phyloP scores from a whole-genome alignment of 2,113 vertebrate genomes.

The Hippocampus guttulatus region DNA sequence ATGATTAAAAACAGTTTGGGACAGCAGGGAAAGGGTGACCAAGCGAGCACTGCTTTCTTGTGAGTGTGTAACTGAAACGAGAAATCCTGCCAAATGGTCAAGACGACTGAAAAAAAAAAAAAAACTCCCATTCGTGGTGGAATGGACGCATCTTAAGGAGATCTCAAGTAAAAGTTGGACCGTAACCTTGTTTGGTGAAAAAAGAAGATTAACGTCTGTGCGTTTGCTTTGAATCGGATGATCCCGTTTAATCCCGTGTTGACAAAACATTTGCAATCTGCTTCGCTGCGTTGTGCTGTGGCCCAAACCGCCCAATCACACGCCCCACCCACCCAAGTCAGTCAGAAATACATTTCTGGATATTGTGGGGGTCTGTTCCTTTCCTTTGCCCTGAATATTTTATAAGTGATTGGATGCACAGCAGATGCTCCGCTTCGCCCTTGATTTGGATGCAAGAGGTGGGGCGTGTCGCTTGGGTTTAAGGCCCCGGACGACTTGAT shows the following conservation, averaged over 20 bases:
- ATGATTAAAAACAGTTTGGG: slow-evolving; percentile 33
- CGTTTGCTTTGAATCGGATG: slow-evolving; percentile 1
- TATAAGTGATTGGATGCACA: slow-evolving; percentile 8
- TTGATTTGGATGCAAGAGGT: slow-evolving; percentile 16
- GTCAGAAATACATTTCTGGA: neutral
- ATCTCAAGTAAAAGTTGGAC: neutral
- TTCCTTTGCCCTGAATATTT: slow-evolving; percentile 22
- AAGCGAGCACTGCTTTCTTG: neutral
- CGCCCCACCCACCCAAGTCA: neutral
- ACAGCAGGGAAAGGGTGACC: neutral
- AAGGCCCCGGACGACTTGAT: slow-evolving; percentile 26
- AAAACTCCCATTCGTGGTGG: too few species aligned
- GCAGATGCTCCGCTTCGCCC: slow-evolving; percentile 26
- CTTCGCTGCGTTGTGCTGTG: neutral
- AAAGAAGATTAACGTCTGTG: slow-evolving; percentile 2
- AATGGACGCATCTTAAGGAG: neutral
- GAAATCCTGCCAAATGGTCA: too few species aligned
- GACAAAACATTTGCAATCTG: slow-evolving; percentile 21
- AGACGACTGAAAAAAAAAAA: too few species aligned
- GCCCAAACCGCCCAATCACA: neutral
- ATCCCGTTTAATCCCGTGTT: slow-evolving; percentile 31
- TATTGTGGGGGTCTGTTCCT: neutral
- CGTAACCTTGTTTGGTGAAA: neutral
- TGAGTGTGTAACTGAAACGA: slow-evolving; percentile 13
- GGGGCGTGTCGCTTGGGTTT: slow-evolving; percentile 5